These are phyloP conservation scores for Armadillidium nasatum DNA, from an alignment of 1,140 invertebrate genomes.

Conservation along the genomic window DNA sequence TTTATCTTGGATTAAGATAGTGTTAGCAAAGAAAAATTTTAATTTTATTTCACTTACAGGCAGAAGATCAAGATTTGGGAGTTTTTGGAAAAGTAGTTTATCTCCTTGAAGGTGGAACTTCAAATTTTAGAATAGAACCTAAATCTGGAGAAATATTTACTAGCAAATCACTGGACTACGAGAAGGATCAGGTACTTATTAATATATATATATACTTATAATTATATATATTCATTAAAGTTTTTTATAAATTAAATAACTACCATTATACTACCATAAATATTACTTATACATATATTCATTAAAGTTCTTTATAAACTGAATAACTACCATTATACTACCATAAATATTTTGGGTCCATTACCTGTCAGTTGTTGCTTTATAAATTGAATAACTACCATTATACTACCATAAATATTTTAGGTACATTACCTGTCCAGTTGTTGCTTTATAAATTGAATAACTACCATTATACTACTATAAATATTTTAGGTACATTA, in stretches of 20 bases:
- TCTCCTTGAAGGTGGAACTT: conserved; percentile 63
- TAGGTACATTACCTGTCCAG: conserved; percentile 55
- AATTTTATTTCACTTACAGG: too few relatives aligned
- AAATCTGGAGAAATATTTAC: conserved; percentile 73
- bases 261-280: too few relatives aligned
- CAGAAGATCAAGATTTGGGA: conserved; percentile 70
- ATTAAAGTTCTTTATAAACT: conserved; percentile 12
- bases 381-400: neutral
- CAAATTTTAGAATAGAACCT: conserved; percentile 72
- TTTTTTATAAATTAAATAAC: too few relatives aligned
- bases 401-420: conserved; percentile 38
- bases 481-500: conserved; percentile 47
- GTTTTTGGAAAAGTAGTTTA: conserved; percentile 58
- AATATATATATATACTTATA: too few relatives aligned
- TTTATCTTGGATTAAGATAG: too few relatives aligned
- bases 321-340: neutral
- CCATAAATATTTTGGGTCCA: conserved; percentile 46
- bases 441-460: too few relatives aligned
- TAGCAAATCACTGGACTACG: conserved; percentile 72
- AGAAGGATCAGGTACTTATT: conserved; percentile 72
- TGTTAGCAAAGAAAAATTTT: too few relatives aligned
- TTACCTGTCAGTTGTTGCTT: conserved; percentile 68
- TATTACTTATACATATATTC: too few relatives aligned
- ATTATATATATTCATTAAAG: conserved; percentile 33
- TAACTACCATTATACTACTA: neutral